Evolutionary conservation across 2,113 vertebrate genomes (phyloP).

Genomic region (Ammospiza caudacuta): DNA sequence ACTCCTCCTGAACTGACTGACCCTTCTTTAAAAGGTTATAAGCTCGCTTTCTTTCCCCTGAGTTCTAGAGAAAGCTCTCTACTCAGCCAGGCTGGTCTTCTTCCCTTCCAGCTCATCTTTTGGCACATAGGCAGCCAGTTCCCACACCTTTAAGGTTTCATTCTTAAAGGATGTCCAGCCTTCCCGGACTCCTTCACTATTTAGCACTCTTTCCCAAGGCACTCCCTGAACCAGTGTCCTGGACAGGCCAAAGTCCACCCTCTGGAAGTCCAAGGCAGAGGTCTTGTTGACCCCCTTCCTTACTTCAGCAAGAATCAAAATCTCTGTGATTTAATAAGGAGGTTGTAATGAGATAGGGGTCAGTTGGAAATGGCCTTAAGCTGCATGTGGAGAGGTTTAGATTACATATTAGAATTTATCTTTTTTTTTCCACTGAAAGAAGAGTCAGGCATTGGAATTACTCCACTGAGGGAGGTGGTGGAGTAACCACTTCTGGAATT

Average conservation of each 20-base stretch:
- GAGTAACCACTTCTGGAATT: neutral
- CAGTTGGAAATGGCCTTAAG: neutral
- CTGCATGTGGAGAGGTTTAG: fast-evolving
- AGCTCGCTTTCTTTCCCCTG: neutral
- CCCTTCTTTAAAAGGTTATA: neutral
- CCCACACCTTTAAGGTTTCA: neutral
- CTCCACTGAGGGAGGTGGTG: neutral
- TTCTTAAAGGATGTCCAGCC: neutral
- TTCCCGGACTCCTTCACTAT: neutral
- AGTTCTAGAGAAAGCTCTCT: neutral
- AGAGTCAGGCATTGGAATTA: neutral
- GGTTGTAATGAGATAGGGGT: neutral
- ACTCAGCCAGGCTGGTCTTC: neutral
- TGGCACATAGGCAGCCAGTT: neutral
- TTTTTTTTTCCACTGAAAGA: neutral
- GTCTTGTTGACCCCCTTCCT: neutral
- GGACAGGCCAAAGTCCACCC: neutral
- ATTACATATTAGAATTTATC: neutral
- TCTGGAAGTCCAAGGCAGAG: neutral
- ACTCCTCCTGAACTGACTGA: neutral
- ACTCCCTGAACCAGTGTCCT: neutral
- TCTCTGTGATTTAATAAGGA: neutral
- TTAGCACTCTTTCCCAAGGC: neutral
- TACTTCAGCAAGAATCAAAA: neutral
- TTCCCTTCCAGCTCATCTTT: neutral